Evolutionary conservation across 2,113 vertebrate genomes (phyloP).

Genomic region (Corythoichthys haematopterus): DNA sequence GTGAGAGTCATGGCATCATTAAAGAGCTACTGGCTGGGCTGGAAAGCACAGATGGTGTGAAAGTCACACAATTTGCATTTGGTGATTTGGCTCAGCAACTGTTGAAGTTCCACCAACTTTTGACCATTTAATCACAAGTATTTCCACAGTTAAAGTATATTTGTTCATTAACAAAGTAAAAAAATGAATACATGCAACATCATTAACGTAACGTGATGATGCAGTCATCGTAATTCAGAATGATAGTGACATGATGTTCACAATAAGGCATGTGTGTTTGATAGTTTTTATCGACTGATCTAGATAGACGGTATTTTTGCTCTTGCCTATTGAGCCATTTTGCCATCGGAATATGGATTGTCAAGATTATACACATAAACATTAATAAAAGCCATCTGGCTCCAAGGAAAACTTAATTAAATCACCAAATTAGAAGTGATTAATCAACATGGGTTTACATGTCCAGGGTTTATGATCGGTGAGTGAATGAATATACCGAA

Average conservation of each 20-base stretch:
- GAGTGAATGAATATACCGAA: too few relatives aligned
- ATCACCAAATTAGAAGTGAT: not conserved
- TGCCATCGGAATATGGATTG: conserved; percentile 16
- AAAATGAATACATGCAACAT: conserved; percentile 39
- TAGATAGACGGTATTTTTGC: conserved; percentile 3
- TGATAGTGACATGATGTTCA: not conserved
- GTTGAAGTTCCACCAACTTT: not conserved
- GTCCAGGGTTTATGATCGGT: too few relatives aligned
- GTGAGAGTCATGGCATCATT: not conserved
- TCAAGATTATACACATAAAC: not conserved
- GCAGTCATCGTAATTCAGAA: conserved; percentile 51
- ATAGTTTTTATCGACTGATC: conserved; percentile 1
- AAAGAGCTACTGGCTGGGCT: not conserved
- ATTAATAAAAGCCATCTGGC: not conserved
- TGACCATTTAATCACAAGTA: not conserved
- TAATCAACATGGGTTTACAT: too few relatives aligned
- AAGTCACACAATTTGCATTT: not conserved
- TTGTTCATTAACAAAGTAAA: too few relatives aligned
- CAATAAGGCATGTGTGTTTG: not conserved
- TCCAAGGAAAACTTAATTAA: not conserved
- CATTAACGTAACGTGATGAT: conserved; percentile 46
- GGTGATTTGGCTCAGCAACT: not conserved
- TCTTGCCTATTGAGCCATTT: conserved; percentile 31
- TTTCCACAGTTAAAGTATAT: not conserved
- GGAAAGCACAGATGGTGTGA: not conserved